Evolutionary conservation across 2,113 vertebrate genomes (phyloP).

Genomic region (Mesembrinibis cayennensis): DNA sequence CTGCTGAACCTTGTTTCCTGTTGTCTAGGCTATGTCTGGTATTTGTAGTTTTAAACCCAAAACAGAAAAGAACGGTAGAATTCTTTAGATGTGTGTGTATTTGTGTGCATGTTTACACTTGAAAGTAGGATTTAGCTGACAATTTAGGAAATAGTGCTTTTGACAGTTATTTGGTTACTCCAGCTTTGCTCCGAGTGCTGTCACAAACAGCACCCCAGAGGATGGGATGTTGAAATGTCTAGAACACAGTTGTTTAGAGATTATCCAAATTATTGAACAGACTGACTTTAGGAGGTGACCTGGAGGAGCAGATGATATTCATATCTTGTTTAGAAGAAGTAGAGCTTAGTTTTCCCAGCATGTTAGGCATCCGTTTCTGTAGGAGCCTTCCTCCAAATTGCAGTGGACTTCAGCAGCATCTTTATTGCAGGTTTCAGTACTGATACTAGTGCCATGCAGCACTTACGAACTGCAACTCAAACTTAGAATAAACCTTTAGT

Average conservation of each 20-base stretch:
- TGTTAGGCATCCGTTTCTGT: background rate
- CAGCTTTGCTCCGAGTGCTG: background rate
- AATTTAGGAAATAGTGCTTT: background rate
- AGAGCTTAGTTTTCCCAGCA: background rate
- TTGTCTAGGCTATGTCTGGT: constrained; percentile 2
- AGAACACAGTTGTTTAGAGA: background rate
- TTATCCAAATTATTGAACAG: background rate
- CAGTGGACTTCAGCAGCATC: background rate
- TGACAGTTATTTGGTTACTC: background rate
- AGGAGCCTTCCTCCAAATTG: background rate
- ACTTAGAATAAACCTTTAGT: background rate
- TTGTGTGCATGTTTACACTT: background rate
- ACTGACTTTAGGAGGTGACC: background rate
- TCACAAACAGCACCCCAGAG: background rate
- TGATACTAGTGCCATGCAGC: background rate
- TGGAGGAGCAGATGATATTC: background rate
- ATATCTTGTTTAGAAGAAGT: background rate
- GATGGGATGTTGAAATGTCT: background rate
- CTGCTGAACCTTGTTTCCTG: constrained; percentile 74
- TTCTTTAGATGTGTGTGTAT: constrained; percentile 1
- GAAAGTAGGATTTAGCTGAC: constrained; percentile 4
- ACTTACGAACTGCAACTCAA: background rate
- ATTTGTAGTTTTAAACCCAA: constrained; percentile 3
- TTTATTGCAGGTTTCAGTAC: constrained; percentile 15
- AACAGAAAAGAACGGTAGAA: background rate